Evolutionary conservation across 2,113 vertebrate species (phyloP), one percentile per base, ranked within the genome.

Genomic region (Paramisgurnus dabryanus): DNA sequence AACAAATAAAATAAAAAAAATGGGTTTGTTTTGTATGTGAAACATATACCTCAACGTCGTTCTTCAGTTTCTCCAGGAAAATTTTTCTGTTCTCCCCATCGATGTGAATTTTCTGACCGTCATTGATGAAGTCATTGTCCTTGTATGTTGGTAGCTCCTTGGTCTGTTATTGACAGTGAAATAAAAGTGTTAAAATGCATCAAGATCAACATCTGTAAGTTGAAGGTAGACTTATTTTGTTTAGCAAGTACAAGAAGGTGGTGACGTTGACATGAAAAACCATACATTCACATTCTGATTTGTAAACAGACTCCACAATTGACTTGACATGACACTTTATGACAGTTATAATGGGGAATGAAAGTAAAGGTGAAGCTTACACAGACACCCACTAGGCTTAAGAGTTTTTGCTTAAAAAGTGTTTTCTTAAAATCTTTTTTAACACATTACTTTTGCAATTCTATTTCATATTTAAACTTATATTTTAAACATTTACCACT

Each of bases 41-140:
- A 22, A 22, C 22, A 22, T 22, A 22, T 73, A 85, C 95, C 94
- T 96, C 95, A 12, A 96, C 95, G 69, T 96, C 95, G 83, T 95
- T 95, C 83, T 92, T 95, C 79, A 96, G 93, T 82, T 96, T 96
- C 87, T 96, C 95, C 77, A 94, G 91, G 87, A 96, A 96, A 83
- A 94, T 89, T 85, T 95, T 96, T 87, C 95, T 96, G 90, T 93
- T 94, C 80, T 90, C 91, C 66, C 95, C 95, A 81, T 95, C 94
- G 68, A 96, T 95, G 82, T 90, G 93, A 88, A 96, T 96, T 91
- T 96, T 96, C 83, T 96, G 95, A 58, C 95, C 95, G 17, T 96
- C 93, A 0, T 95, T 96, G 88, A 96, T 95, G 90, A 96, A 96
- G 88, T 96, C 95, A 49, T 96, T 96, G 86, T 96, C 95, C 92